phyloP scores from a whole-genome alignment of 2,797 vertebrate species.

The Nannoperca obscura region DNA sequence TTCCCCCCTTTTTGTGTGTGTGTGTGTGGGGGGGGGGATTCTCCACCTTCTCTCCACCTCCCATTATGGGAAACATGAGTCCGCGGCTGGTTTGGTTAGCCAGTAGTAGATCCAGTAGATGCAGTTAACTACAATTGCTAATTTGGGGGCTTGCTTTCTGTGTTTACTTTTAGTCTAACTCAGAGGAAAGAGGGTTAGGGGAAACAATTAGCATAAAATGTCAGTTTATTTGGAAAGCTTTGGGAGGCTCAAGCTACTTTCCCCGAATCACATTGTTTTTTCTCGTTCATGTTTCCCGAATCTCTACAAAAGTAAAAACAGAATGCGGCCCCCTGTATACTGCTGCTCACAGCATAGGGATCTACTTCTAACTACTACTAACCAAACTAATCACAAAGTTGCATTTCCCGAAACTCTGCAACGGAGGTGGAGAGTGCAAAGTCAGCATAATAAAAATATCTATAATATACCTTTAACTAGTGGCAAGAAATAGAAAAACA shows the following conservation, averaged over 20 bases:
- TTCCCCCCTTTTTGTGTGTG: too few species aligned
- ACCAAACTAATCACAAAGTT: background rate
- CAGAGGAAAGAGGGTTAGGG: background rate
- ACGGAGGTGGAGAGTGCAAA: background rate
- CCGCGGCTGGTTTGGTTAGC: background rate
- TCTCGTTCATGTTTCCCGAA: background rate
- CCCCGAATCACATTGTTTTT: background rate
- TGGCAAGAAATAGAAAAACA: constrained; percentile 13
- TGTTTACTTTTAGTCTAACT: background rate
- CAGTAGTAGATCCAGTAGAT: background rate
- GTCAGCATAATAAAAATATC: background rate
- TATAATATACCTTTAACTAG: background rate
- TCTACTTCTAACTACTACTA: background rate
- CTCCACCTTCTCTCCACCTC: too few species aligned
- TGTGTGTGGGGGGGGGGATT: too few species aligned
- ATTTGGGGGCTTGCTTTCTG: background rate
- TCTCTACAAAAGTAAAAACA: background rate
- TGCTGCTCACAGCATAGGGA: background rate
- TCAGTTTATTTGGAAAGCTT: too few species aligned
- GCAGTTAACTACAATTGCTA: background rate
- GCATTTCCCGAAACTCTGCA: background rate
- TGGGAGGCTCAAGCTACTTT: background rate
- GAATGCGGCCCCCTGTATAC: background rate
- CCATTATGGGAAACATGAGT: background rate
- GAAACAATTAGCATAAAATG: too few species aligned